phyloP scores from a whole-genome alignment of 2,113 vertebrate genomes.

The Benitochromis conjunctus region DNA sequence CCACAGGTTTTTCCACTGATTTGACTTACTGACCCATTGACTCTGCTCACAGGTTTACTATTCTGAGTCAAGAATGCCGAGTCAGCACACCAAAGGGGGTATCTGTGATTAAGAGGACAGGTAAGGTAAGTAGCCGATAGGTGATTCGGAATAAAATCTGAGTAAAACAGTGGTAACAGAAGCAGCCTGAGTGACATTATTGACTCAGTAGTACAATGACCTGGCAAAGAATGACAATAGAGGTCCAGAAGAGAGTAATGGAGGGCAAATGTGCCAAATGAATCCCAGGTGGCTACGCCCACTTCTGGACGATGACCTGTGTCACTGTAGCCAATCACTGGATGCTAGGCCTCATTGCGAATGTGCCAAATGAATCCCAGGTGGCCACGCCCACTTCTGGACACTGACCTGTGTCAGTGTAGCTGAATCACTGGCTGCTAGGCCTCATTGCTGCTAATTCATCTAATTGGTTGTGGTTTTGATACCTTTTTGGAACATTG shows the following conservation, averaged over 20 bases:
- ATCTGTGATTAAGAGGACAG: not conserved
- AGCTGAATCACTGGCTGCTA: not conserved
- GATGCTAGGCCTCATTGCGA: not conserved
- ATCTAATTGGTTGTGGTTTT: not conserved
- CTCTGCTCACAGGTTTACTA: not conserved
- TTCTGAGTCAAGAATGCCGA: not conserved
- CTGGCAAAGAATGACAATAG: not conserved
- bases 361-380: not conserved
- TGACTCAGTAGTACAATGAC: not conserved
- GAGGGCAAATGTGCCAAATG: not conserved
- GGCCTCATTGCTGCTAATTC: not conserved
- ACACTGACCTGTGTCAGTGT: not conserved
- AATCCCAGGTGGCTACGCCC: not conserved
- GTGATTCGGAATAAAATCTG: fast-evolving
- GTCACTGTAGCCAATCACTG: not conserved
- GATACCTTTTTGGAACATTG: not conserved
- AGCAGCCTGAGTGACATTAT: not conserved
- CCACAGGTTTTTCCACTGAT: not conserved
- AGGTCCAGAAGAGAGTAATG: fast-evolving
- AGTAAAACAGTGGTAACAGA: not conserved
- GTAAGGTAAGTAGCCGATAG: not conserved
- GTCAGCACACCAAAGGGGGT: not conserved
- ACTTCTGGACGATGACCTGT: not conserved
- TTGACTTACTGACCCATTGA: not conserved
- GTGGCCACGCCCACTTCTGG: not conserved